Conservation (phyloP, 2,888 invertebrate genomes). For the Caenorhabditis panamensis region DNA sequence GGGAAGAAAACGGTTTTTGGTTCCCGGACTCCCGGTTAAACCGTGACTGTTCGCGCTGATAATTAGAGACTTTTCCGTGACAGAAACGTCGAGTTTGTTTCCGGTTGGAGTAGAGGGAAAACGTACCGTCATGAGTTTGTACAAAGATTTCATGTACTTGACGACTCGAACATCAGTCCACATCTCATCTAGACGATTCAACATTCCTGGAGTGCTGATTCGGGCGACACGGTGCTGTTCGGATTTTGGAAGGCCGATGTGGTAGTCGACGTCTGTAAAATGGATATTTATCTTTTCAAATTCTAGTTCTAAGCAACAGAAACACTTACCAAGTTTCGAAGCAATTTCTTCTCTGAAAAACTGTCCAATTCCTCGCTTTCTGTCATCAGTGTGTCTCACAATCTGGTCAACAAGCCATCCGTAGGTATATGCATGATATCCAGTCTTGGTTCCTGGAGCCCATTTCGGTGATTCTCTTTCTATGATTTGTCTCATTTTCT, state of each 20-base stretch:
- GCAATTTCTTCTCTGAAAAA: conserved; percentile 60
- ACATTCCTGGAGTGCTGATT: conserved; percentile 57
- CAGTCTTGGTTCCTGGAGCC: conserved; percentile 70
- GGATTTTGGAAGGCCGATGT: conserved; percentile 77
- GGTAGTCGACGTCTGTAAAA: conserved; percentile 80
- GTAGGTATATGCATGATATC: conserved; percentile 67
- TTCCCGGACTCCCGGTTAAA: conserved; percentile 42
- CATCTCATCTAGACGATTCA: conserved; percentile 64
- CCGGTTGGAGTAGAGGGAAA: neutral
- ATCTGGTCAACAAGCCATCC: conserved; percentile 71
- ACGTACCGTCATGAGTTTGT: conserved; percentile 62
- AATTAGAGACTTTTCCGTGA: conserved; percentile 17
- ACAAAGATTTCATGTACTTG: conserved; percentile 60
- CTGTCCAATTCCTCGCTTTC: conserved; percentile 65
- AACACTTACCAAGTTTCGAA: conserved; percentile 40
- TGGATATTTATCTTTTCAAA: neutral
- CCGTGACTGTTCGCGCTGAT: conserved; percentile 16
- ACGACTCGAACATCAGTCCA: conserved; percentile 61
- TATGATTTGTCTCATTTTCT: conserved; percentile 62
- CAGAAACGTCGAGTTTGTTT: neutral
- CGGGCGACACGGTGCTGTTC: conserved; percentile 70
- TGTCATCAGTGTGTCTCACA: conserved; percentile 62
- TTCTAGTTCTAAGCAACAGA: neutral
- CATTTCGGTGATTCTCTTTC: conserved; percentile 70
- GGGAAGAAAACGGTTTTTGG: conserved; percentile 36